Percentiles rank a stretch among this genome's conserved stretches.
Evolutionary conservation across 2,888 invertebrate genomes (phyloP).

Genomic region (Patella pellucida): DNA sequence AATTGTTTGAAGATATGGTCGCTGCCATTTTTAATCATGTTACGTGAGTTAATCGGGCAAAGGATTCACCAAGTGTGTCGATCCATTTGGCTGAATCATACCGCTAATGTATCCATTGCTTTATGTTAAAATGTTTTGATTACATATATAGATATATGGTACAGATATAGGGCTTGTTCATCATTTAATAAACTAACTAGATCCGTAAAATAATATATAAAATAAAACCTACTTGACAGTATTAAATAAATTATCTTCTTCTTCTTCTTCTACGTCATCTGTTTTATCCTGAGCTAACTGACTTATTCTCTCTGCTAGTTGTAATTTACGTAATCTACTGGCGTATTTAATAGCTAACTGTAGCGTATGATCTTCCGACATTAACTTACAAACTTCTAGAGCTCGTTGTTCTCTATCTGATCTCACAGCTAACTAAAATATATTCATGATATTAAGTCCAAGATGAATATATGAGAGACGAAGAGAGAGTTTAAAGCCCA

Average conservation of each 20-base stretch:
- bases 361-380: slow-evolving; percentile 83
- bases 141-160: no score
- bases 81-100: no score
- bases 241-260: slow-evolving; percentile 21
- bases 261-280: slow-evolving; percentile 45
- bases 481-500: no score
- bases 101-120: no score
- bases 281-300: slow-evolving; percentile 73
- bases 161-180: not conserved
- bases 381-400: slow-evolving; percentile 85
- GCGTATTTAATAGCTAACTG: slow-evolving; percentile 92
- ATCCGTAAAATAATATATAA: not conserved
- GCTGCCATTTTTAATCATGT: no score
- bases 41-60: no score
- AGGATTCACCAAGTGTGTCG: no score
- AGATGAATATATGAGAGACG: no score
- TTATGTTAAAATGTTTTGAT: no score
- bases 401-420: slow-evolving; percentile 88
- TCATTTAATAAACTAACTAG: not conserved
- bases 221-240: not conserved
- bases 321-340: slow-evolving; percentile 81
- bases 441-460: not conserved
- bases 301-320: slow-evolving; percentile 84
- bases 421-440: slow-evolving; percentile 82
- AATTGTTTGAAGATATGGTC: no score